phyloP scores from a whole-genome alignment of 2,113 vertebrate genomes.

The Gracilinanus agilis region DNA sequence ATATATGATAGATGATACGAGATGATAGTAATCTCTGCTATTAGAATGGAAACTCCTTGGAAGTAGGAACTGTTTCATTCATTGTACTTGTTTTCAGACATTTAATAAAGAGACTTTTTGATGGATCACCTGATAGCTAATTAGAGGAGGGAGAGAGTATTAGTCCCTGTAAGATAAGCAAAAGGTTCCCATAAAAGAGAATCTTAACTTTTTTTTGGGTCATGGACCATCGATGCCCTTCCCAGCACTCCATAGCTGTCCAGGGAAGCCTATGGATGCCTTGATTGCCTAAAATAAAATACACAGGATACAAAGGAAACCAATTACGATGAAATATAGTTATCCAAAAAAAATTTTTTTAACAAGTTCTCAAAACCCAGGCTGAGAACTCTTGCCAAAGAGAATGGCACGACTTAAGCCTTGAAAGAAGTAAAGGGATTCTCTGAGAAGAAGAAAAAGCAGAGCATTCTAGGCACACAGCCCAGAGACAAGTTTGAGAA shows the following conservation, averaged over 20 bases:
- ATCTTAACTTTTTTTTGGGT: not conserved
- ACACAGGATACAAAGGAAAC: not conserved
- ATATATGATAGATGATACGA: not conserved
- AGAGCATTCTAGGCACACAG: not conserved
- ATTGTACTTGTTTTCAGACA: not conserved
- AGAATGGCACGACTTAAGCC: not conserved
- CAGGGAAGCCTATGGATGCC: not conserved
- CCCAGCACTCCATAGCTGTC: not conserved
- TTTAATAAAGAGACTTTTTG: not conserved
- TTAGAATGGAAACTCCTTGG: not conserved
- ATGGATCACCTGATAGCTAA: not conserved
- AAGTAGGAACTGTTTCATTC: not conserved
- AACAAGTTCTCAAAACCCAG: not conserved
- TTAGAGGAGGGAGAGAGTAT: not conserved
- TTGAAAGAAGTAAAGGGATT: not conserved
- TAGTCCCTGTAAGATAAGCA: not conserved
- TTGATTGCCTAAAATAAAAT: not conserved
- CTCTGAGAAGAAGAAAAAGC: not conserved
- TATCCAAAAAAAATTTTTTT: not conserved
- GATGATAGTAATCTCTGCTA: not conserved
- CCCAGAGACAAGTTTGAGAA: not conserved
- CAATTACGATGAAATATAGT: not conserved
- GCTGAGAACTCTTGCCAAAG: not conserved
- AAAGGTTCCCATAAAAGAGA: not conserved
- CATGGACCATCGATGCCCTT: not conserved